Evolutionary conservation across 2,888 invertebrate genomes (phyloP).

Genomic region (Chymomyza amoena): DNA sequence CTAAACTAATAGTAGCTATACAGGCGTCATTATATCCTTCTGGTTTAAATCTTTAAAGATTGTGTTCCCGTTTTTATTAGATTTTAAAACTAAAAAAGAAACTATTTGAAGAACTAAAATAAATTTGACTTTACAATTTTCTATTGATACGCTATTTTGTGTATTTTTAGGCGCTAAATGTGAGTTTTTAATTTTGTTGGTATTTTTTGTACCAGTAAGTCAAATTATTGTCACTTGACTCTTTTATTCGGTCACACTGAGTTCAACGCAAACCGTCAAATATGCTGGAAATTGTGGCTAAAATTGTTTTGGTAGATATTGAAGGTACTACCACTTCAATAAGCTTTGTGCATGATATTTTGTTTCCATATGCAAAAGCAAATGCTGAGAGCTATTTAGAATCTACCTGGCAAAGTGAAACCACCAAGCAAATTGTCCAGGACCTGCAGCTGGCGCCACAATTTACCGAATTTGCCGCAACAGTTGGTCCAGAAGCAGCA

Average conservation of each 20-base stretch:
- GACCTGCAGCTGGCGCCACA: slow-evolving; percentile 81
- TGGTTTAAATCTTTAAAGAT: no score
- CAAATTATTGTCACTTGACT: background rate
- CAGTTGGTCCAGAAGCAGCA: slow-evolving; percentile 39
- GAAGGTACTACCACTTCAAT: slow-evolving; percentile 88
- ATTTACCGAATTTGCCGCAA: slow-evolving; percentile 45
- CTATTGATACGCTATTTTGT: no score
- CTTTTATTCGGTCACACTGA: background rate
- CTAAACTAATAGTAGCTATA: no score
- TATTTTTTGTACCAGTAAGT: no score
- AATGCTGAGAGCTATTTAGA: slow-evolving; percentile 86
- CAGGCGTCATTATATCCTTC: no score
- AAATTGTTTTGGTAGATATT: slow-evolving; percentile 82
- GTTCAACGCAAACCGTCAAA: background rate
- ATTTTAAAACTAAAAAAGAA: no score
- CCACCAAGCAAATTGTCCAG: slow-evolving; percentile 84
- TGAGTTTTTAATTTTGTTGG: no score
- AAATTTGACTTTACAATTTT: no score
- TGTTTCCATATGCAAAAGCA: slow-evolving; percentile 88
- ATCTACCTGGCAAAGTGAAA: slow-evolving; percentile 84
- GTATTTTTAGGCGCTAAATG: no score
- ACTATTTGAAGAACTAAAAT: no score
- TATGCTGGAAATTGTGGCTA: slow-evolving; percentile 47
- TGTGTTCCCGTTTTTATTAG: no score
- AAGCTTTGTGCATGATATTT: slow-evolving; percentile 86